Evolutionary conservation across 2,888 invertebrate species (phyloP).

Genomic region (Blastobasis lacticolella): DNA sequence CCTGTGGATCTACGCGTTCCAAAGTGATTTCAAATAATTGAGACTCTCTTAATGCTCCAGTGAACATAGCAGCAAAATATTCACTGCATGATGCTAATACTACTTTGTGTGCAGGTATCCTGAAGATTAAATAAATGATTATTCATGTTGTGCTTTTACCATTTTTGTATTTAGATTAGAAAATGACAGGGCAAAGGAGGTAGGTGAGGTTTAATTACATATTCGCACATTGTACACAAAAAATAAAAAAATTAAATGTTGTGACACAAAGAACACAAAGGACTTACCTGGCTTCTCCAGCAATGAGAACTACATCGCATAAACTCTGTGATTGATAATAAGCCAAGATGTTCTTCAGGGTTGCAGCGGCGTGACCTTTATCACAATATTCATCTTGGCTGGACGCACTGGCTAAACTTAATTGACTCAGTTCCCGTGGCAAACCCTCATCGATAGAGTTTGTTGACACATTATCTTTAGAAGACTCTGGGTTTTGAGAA

Average conservation of each 20-base stretch:
- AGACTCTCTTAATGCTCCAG: slow-evolving; percentile 88
- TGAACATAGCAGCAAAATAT: slow-evolving; percentile 97
- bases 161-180: no score
- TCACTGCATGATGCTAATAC: slow-evolving; percentile 94
- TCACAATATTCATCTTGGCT: slow-evolving; percentile 87
- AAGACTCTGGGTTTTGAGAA: slow-evolving; percentile 49
- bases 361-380: slow-evolving; percentile 86
- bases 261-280: slow-evolving; percentile 3
- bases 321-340: slow-evolving; percentile 88
- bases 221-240: not conserved
- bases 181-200: no score
- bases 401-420: slow-evolving; percentile 77
- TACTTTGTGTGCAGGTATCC: slow-evolving; percentile 88
- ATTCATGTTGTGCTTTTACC: no score
- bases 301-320: slow-evolving; percentile 91
- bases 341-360: slow-evolving; percentile 86
- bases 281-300: slow-evolving; percentile 79
- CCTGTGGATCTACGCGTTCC: slow-evolving; percentile 89
- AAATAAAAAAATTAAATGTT: not conserved
- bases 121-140: slow-evolving; percentile 19
- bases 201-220: not conserved
- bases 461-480: slow-evolving; percentile 66
- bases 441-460: slow-evolving; percentile 73
- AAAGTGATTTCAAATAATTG: slow-evolving; percentile 88
- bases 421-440: slow-evolving; percentile 79